These are phyloP conservation scores for Willisornis vidua DNA, from an alignment of 2,113 vertebrate species.

Conservation along the genomic window DNA sequence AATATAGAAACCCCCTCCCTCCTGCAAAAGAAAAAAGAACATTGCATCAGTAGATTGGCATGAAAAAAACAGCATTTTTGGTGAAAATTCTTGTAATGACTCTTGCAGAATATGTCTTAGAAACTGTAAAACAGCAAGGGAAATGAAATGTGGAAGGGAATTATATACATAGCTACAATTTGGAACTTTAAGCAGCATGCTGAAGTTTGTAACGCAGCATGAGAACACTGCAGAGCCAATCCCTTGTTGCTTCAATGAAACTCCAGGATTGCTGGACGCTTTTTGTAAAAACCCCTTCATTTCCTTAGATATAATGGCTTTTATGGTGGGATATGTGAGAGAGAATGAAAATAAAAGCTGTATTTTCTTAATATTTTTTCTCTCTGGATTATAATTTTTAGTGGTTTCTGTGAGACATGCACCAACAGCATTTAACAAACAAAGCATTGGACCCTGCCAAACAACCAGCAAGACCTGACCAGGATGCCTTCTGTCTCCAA, in stretches of 20 bases:
- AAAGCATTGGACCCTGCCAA: not conserved
- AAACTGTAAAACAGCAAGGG: not conserved
- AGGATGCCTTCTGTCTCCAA: not conserved
- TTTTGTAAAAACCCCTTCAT: not conserved
- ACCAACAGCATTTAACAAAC: not conserved
- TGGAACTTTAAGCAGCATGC: not conserved
- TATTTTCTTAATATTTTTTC: not conserved
- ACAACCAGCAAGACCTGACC: not conserved
- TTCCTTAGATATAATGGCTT: not conserved
- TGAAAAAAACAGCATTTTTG: not conserved
- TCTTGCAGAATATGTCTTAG: not conserved
- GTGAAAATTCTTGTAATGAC: not conserved
- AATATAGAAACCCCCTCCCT: not conserved
- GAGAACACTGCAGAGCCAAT: not conserved
- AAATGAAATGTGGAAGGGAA: not conserved
- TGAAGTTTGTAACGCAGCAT: not conserved
- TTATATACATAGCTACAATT: not conserved
- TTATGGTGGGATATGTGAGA: not conserved
- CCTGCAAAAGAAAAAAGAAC: not conserved
- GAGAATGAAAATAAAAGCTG: not conserved
- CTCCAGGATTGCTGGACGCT: not conserved
- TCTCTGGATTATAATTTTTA: not conserved
- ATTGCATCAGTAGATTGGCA: accelerated
- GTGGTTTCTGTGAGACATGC: not conserved
- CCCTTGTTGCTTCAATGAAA: not conserved